Percentiles rank a stretch among this genome's conserved stretches.
phyloP scores from a whole-genome alignment of 2,113 vertebrate species.

The Dolichallabes microphthalmus region DNA sequence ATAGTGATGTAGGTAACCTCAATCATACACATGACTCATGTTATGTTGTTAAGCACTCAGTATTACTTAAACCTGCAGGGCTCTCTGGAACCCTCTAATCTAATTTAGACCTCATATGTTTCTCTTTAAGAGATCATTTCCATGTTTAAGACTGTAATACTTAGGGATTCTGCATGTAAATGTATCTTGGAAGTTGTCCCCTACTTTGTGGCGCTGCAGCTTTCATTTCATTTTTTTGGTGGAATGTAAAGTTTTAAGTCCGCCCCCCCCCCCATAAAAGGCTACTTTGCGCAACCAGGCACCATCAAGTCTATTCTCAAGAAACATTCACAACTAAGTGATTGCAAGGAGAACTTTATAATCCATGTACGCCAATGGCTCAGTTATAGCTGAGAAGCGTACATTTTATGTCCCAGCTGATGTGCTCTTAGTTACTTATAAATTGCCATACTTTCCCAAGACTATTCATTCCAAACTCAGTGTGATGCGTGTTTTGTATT shows the following conservation, averaged over 20 bases:
- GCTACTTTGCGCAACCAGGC: not conserved
- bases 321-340: not conserved
- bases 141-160: conserved; percentile 38
- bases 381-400: not conserved
- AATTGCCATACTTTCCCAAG: conserved; percentile 9
- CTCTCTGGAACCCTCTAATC: conserved; percentile 49
- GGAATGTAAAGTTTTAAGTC: not conserved
- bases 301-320: not conserved
- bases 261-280: not conserved
- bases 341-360: not conserved
- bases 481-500: conserved; percentile 34
- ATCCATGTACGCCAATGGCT: not conserved
- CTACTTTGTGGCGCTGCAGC: conserved; percentile 32
- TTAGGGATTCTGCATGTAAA: conserved; percentile 47
- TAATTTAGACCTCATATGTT: conserved; percentile 56
- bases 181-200: conserved; percentile 33
- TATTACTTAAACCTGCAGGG: conserved; percentile 42
- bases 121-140: conserved; percentile 51
- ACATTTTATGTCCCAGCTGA: not conserved
- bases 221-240: conserved; percentile 37
- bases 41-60: conserved; percentile 30
- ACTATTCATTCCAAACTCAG: conserved; percentile 21
- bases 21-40: conserved; percentile 8
- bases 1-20: conserved; percentile 10
- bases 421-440: conserved; percentile 21